A percentile compares a stretch with the other conserved stretches of the same genome.
phyloP scores from a whole-genome alignment of 1,140 invertebrate genomes.

The Drosophila kikkawai region DNA sequence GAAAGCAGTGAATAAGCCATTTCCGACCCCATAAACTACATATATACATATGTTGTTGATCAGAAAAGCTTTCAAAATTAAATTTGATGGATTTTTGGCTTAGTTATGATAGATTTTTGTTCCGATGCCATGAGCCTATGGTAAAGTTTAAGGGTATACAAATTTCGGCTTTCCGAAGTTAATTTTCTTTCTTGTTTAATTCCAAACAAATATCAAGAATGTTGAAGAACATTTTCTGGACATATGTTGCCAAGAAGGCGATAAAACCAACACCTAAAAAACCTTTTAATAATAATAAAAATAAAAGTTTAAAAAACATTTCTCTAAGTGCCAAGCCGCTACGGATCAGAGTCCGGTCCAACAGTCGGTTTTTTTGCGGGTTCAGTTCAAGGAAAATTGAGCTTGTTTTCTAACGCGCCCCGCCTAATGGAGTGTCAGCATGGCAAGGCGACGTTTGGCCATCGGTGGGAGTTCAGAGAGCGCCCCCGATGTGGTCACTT shows the following conservation, averaged over 20 bases:
- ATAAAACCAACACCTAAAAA: not conserved
- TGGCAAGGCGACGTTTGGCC: constrained; percentile 31
- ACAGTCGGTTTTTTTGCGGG: constrained; percentile 28
- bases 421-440: constrained; percentile 49
- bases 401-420: constrained; percentile 49
- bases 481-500: constrained; percentile 25
- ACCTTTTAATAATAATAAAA: not conserved
- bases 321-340: constrained; percentile 1
- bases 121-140: too few relatives aligned
- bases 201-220: too few relatives aligned
- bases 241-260: not conserved
- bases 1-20: too few relatives aligned
- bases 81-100: too few relatives aligned
- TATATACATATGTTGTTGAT: too few relatives aligned
- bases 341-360: constrained; percentile 30
- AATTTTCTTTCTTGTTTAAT: too few relatives aligned
- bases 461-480: constrained; percentile 38
- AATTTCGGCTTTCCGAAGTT: too few relatives aligned
- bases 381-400: constrained; percentile 76
- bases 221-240: too few relatives aligned
- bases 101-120: too few relatives aligned
- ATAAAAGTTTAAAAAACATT: not conserved
- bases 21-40: too few relatives aligned
- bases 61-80: too few relatives aligned
- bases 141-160: too few relatives aligned